Evolutionary conservation across 2,113 vertebrate genomes (phyloP), one percentile per base, ranked within the genome.

Genomic region (Nesoenas mayeri): DNA sequence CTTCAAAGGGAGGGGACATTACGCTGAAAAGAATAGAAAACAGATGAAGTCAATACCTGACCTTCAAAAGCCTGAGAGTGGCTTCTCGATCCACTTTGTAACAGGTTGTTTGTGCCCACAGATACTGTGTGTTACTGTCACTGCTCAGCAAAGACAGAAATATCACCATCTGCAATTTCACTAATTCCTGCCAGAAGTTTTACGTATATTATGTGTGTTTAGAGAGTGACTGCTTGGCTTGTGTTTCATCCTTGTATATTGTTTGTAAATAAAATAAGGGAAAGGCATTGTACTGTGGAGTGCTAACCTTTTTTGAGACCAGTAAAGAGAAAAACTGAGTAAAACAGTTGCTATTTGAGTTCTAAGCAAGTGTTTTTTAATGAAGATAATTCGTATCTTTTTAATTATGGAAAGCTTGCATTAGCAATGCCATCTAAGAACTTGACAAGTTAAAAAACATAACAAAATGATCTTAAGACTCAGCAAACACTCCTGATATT

Each of bases 61-160:
- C 6, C 40, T 67, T 70, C 11, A 32, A 22, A 88, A 91, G 11
- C 34, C 34, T 9, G 32, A 9, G 20, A 57, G 22, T 0, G 2
- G 42, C 31, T 29, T 70, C n/a, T 10, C 9, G 12, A 0, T 12
- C 40, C 0, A 5, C 64, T 42, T 38, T 24, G 20, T 9, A 12
- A 32, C 22, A 5, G 12, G 26, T 47, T 38, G 38, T 44, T 64
- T 26, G 3, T 44, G 21, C 10, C 8, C 32, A 15, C 18, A 9
- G 15, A 4, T 40, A 12, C 18, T 9, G 12, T 17, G 14, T 13
- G 61, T 20, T 64, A 28, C 57, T 88, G 47, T 7, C 15, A 1
- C 5, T 48, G 40, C 54, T 31, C n/a, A 48, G 42, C 31, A 47
- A 42, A 53, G 44, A 26, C 61, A 67, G 36, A 79, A 51, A 9